Evolutionary conservation across 2,113 vertebrate species (phyloP).

Genomic region (Cavia porcellus): DNA sequence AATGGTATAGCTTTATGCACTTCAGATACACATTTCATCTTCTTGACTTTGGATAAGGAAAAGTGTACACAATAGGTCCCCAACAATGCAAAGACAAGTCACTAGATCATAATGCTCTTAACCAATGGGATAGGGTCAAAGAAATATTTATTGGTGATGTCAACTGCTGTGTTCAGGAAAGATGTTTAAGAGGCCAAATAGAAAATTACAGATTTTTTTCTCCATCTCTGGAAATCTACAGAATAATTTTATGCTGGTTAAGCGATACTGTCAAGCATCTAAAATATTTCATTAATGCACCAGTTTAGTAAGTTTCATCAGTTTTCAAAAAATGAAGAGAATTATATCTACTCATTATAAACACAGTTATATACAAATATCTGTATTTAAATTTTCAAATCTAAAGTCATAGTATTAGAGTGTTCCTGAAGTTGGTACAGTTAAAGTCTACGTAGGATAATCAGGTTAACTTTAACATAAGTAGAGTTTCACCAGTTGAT

Average conservation of each 20-base stretch:
- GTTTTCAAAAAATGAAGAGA: not conserved
- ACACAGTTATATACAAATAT: not conserved
- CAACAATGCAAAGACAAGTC: not conserved
- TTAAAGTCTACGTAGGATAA: not conserved
- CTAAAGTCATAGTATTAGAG: not conserved
- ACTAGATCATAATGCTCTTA: not conserved
- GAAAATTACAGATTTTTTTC: not conserved
- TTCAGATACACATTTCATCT: conserved; percentile 5
- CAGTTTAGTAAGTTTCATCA: not conserved
- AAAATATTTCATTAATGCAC: not conserved
- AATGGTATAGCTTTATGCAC: not conserved
- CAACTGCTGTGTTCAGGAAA: not conserved
- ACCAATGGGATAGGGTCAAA: not conserved
- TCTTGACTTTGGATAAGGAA: not conserved
- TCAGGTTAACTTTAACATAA: conserved; percentile 1
- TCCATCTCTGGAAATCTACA: conserved; percentile 13
- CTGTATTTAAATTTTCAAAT: not conserved
- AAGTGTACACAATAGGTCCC: not conserved
- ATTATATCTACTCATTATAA: not conserved
- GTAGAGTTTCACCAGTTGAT: conserved; percentile 29
- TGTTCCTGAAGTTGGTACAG: not conserved
- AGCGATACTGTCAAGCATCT: not conserved
- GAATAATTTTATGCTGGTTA: conserved; percentile 6
- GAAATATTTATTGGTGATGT: not conserved
- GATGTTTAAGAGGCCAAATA: not conserved